Percentiles rank a stretch among this genome's conserved stretches.
Evolutionary conservation across 2,113 vertebrate genomes (phyloP).

Genomic region (Hippolais icterina): DNA sequence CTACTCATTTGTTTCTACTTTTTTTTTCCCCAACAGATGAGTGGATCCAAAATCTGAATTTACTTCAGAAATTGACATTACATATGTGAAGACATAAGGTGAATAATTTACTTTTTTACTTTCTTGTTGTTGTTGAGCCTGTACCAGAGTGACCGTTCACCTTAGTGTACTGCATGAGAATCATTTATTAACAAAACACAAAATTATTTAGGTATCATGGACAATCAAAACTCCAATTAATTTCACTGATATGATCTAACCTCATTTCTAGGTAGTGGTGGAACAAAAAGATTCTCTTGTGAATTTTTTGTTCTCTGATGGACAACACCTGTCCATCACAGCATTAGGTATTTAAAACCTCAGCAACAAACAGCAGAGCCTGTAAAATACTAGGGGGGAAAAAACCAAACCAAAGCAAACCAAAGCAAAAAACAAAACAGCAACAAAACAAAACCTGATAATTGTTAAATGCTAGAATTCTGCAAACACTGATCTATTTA

Average conservation of each 20-base stretch:
- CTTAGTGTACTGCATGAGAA: neutral
- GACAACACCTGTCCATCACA: neutral
- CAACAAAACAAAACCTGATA: neutral
- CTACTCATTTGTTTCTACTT: neutral
- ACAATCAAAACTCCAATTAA: neutral
- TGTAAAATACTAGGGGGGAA: neutral
- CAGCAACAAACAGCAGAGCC: neutral
- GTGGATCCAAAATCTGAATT: neutral
- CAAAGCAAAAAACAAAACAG: too few species aligned
- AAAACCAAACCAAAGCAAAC: neutral
- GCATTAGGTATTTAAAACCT: neutral
- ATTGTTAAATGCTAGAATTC: neutral
- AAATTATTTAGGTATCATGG: neutral
- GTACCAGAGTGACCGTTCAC: neutral
- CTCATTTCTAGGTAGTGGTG: neutral
- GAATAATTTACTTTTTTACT: neutral
- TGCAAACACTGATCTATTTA: neutral
- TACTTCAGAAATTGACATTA: neutral
- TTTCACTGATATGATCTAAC: neutral
- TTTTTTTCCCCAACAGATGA: neutral
- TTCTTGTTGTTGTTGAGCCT: neutral
- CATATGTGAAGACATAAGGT: accelerated
- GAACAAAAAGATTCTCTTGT: neutral
- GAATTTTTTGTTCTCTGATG: too few species aligned
- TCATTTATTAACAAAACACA: neutral